Evolutionary conservation across 2,888 invertebrate genomes (phyloP).

Genomic region (Cephalotes varians): DNA sequence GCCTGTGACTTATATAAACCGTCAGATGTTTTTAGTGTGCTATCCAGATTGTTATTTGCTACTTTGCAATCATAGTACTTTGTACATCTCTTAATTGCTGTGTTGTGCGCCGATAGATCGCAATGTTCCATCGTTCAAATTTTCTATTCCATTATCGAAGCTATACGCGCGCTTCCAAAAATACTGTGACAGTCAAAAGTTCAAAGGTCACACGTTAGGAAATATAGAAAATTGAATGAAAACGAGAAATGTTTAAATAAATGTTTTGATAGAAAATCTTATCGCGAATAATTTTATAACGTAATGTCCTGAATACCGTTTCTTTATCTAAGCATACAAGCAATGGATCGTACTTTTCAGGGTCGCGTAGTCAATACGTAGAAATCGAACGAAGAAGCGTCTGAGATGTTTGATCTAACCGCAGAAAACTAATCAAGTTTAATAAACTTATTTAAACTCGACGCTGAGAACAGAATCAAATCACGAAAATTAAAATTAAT

Average conservation of each 20-base stretch:
- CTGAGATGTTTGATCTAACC: neutral
- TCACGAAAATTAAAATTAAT: neutral
- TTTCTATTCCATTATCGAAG: neutral
- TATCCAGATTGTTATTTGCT: neutral
- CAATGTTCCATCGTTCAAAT: neutral
- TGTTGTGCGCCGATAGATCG: neutral
- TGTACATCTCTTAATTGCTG: neutral
- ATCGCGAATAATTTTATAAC: neutral
- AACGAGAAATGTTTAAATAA: neutral
- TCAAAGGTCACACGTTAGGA: neutral
- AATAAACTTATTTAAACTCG: neutral
- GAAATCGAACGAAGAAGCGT: neutral
- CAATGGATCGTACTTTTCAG: neutral
- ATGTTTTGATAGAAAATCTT: neutral
- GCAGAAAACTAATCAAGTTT: neutral
- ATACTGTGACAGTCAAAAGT: neutral
- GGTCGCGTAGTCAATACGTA: neutral
- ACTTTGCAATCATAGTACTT: neutral
- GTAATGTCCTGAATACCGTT: neutral
- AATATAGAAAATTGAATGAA: neutral
- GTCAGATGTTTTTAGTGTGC: neutral
- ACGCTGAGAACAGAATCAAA: neutral
- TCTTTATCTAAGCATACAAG: conserved; percentile 19
- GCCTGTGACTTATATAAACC: neutral
- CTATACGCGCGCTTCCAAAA: neutral